Base-by-base conservation (phyloP, 2,888 invertebrate species). In the Agrenia bidenticulata region DNA sequence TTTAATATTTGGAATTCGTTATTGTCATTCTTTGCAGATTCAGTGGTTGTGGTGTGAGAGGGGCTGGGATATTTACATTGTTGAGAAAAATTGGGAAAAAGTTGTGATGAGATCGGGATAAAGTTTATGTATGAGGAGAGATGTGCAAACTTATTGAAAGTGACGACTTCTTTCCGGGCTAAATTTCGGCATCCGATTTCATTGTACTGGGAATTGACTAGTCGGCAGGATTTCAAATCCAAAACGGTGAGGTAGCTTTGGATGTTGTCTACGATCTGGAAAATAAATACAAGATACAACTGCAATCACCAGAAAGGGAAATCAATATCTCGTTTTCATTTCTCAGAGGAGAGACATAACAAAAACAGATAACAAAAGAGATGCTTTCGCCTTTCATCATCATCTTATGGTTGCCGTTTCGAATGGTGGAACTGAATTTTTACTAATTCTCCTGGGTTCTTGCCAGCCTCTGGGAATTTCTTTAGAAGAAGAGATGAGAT, bases 191-290 rank as follows among this genome's bases (percentile, higher is more conserved):
- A 66, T 27, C 66, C 66, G 1, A 70, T 70, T 64, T 70, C 69
- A 67, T 70, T 70, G 57, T 70, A 70, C 64, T 70, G 69, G 15
- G 66, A 60, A 53, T 62, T 70, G 42, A 70, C 66, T 53, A 70
- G 64, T 21, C 69, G 63, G 39, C 62, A 57, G 2, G 58, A 62
- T 51, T 66, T 70, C 57, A 70, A 60, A 59, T 70, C 69, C 9
- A 56, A 19, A 1, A 67, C 60, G 26, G 50, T 64, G 45, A 70
- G 37, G 54, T 67, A 59, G 39, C 41, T 51, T 9, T 66, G 51
- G 21, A 70, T 66, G 9, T 59, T 53, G 51, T 66, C 66, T 58
- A 70, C 69, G 55, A 70, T 67, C 69, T 70, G 57, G 5, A 60
- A 60, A 27, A n/a, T n/a, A n/a, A 32, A 32, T 7, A 11, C 32